A percentile compares a stretch with the other conserved stretches of the same genome.
phyloP scores from a whole-genome alignment of 1,140 invertebrate genomes.

The Nasonia vitripennis region DNA sequence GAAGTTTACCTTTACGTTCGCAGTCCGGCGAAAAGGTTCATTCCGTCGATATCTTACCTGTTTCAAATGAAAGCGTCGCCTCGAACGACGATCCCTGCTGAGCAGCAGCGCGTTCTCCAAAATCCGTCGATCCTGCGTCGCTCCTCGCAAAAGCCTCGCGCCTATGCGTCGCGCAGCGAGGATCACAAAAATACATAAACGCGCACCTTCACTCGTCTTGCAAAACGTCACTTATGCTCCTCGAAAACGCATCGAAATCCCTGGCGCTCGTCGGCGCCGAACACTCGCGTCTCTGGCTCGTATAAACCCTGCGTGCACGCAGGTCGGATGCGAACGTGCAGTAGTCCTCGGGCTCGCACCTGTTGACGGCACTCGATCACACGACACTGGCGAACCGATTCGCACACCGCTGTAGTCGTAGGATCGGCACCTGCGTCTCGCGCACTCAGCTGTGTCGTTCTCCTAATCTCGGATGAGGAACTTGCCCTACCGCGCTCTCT shows the following conservation, averaged over 20 bases:
- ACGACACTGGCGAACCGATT: constrained; percentile 2
- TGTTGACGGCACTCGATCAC: background rate
- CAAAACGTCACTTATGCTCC: constrained; percentile 14
- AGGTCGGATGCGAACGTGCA: background rate
- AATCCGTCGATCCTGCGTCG: background rate
- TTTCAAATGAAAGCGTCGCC: background rate
- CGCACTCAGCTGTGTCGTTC: background rate
- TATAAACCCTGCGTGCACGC: background rate
- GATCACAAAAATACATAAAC: background rate
- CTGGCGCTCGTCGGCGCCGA: background rate
- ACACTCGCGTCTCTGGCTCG: background rate
- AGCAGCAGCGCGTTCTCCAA: background rate
- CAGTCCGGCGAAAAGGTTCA: too few relatives aligned
- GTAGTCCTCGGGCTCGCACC: background rate
- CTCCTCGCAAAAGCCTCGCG: background rate
- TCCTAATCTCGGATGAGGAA: background rate
- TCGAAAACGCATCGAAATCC: constrained; percentile 38
- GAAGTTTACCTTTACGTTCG: too few relatives aligned
- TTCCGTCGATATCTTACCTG: background rate
- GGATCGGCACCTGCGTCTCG: background rate
- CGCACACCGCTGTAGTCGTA: too few relatives aligned
- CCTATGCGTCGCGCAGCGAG: too few relatives aligned
- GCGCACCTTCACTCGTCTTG: background rate
- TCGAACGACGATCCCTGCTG: background rate
- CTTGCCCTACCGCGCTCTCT: constrained; percentile 17